Conservation (phyloP, 2,888 invertebrate genomes). For the Ephialtes manifestator region DNA sequence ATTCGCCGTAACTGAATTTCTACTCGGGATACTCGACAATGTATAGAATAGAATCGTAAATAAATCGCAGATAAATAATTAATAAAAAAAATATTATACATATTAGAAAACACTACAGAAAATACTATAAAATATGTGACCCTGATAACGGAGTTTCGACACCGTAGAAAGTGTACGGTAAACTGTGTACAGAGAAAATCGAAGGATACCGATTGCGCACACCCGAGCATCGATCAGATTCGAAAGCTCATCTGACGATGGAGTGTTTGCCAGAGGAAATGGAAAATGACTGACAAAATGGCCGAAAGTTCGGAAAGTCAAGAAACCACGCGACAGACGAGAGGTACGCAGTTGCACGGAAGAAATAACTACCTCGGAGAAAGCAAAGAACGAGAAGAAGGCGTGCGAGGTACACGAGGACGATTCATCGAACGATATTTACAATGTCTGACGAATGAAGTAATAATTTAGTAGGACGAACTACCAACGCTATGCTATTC, state of each 20-base stretch:
- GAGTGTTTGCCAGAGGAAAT: slow-evolving; percentile 57
- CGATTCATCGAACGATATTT: slow-evolving; percentile 77
- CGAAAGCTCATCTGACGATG: slow-evolving; percentile 39
- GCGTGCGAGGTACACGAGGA: slow-evolving; percentile 43
- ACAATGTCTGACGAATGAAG: slow-evolving; percentile 74
- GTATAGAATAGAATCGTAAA: too few species aligned
- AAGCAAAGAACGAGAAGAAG: neutral
- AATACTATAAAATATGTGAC: neutral
- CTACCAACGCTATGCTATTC: too few species aligned
- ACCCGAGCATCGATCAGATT: slow-evolving; percentile 24
- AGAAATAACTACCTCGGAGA: neutral
- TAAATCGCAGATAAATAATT: too few species aligned
- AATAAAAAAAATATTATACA: neutral
- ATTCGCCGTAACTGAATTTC: too few species aligned
- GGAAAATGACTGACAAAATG: slow-evolving; percentile 49
- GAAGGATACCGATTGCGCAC: neutral
- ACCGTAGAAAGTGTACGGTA: neutral
- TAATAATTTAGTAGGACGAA: slow-evolving; percentile 76
- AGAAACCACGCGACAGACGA: slow-evolving; percentile 22
- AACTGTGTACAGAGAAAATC: neutral
- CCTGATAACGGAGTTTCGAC: neutral
- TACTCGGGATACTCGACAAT: too few species aligned
- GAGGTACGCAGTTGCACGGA: neutral
- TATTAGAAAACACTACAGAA: neutral
- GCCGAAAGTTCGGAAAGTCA: slow-evolving; percentile 52